A percentile compares a stretch with the other conserved stretches of the same genome.
Evolutionary conservation across 2,888 invertebrate species (phyloP).

Genomic region (Acleris emargana): DNA sequence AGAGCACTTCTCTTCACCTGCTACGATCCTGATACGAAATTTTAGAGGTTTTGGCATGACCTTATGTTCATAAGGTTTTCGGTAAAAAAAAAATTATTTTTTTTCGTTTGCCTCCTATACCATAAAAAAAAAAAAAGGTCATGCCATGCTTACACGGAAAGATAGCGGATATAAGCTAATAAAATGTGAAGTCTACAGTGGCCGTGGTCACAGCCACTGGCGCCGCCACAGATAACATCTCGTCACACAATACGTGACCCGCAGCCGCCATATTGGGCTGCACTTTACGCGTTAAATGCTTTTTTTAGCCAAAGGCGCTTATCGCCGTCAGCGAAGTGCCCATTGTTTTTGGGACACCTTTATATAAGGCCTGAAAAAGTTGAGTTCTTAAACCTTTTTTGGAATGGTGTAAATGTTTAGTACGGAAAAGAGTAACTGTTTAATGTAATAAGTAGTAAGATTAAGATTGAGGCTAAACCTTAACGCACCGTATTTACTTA

Average conservation of each 20-base stretch:
- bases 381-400: conserved; percentile 11
- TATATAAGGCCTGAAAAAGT: conserved; percentile 7
- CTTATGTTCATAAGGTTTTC: no score
- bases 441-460: no score
- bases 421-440: background rate
- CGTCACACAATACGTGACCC: conserved; percentile 71
- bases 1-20: no score
- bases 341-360: conserved; percentile 54
- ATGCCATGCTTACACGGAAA: no score
- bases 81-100: no score
- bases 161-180: no score
- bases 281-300: conserved; percentile 56
- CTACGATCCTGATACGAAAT: no score
- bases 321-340: conserved; percentile 59
- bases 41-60: no score
- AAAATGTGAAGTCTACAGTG: conserved; percentile 4
- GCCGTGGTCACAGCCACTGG: conserved; percentile 42
- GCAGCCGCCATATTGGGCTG: conserved; percentile 59
- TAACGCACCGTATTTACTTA: no score
- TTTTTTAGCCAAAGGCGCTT: conserved; percentile 61
- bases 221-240: conserved; percentile 77
- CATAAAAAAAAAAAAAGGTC: no score
- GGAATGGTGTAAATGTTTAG: background rate
- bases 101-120: no score
- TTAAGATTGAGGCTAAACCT: no score